These are phyloP conservation scores for Podarcis muralis DNA, from an alignment of 2,113 vertebrate genomes.

Conservation along the genomic window DNA sequence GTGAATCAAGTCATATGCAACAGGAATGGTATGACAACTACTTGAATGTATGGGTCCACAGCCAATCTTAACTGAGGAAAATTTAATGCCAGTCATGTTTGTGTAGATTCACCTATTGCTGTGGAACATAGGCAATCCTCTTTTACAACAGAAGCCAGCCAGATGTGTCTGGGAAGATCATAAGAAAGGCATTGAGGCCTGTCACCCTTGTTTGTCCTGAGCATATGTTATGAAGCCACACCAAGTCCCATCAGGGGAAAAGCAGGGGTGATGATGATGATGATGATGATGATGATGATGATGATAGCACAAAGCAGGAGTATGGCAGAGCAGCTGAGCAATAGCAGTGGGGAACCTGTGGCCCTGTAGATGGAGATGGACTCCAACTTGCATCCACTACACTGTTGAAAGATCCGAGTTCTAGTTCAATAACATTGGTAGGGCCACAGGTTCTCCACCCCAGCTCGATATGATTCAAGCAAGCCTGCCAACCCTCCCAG, in stretches of 20 bases:
- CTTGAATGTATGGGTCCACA: not conserved
- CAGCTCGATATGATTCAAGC: not conserved
- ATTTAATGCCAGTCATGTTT: not conserved
- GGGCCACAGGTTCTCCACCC: not conserved
- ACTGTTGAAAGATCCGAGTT: not conserved
- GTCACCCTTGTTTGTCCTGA: not conserved
- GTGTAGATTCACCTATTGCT: not conserved
- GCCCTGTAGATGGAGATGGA: not conserved
- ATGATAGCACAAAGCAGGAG: not conserved
- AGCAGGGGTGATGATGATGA: too few species aligned
- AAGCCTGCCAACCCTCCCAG: not conserved
- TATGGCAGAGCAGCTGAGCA: not conserved
- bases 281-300: too few species aligned
- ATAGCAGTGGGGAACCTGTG: not conserved
- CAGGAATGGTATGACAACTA: not conserved
- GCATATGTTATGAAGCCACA: not conserved
- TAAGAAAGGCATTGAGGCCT: not conserved
- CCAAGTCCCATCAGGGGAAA: too few species aligned
- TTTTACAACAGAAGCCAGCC: not conserved
- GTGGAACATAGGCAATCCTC: not conserved
- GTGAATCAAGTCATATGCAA: not conserved
- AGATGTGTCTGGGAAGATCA: not conserved
- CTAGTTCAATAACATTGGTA: not conserved
- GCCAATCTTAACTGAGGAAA: not conserved
- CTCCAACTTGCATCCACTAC: not conserved